phyloP scores from a whole-genome alignment of 2,888 invertebrate genomes.

The Amaurobius ferox region DNA sequence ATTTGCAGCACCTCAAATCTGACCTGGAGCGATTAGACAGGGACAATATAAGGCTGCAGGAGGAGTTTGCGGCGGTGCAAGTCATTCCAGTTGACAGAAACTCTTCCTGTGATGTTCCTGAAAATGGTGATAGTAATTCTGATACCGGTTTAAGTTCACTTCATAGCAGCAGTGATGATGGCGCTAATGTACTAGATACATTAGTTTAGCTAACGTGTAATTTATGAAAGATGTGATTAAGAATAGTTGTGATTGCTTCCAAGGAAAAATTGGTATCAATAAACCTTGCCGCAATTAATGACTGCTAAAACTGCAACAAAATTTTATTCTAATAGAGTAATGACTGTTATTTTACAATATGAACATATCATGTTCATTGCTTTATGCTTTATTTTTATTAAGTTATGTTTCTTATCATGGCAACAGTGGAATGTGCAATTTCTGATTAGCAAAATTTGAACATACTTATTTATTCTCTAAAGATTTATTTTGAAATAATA shows the following conservation, averaged over 20 bases:
- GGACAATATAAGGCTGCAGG: conserved; percentile 73
- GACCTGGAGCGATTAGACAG: conserved; percentile 76
- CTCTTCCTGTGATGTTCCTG: conserved; percentile 72
- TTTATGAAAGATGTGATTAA: neutral
- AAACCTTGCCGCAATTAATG: neutral
- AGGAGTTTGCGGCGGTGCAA: conserved; percentile 57
- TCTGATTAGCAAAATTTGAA: too few relatives aligned
- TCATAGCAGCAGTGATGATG: conserved; percentile 79
- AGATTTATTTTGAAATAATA: too few relatives aligned
- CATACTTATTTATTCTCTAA: too few relatives aligned
- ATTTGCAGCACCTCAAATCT: conserved; percentile 75
- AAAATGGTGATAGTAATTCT: conserved; percentile 79
- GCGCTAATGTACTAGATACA: conserved; percentile 77
- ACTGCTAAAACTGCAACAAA: neutral
- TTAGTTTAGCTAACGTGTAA: conserved; percentile 75
- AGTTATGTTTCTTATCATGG: too few relatives aligned
- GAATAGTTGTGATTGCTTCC: neutral
- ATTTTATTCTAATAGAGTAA: neutral
- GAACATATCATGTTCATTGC: too few relatives aligned
- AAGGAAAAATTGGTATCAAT: neutral
- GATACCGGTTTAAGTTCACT: conserved; percentile 80
- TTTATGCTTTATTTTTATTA: neutral
- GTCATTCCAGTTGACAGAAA: conserved; percentile 42
- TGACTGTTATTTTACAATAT: neutral
- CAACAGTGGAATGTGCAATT: too few relatives aligned